Conservation (phyloP, 2,797 vertebrate genomes). For the Lutjanus campechanus region DNA sequence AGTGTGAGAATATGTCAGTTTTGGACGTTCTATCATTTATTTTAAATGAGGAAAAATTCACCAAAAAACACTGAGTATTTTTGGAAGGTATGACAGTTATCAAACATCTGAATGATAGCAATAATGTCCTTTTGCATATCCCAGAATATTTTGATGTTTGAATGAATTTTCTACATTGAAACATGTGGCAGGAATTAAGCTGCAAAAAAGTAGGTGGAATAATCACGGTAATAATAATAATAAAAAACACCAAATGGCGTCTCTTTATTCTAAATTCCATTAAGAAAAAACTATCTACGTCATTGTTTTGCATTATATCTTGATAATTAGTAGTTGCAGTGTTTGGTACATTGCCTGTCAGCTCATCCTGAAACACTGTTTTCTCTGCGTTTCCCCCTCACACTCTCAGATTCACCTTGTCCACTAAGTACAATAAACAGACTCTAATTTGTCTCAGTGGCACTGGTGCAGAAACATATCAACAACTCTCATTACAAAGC, state of each 20-base stretch:
- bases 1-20: no score
- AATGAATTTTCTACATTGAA: no score
- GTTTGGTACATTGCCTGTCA: background rate
- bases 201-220: no score
- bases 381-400: constrained; percentile 18
- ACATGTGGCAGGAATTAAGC: no score
- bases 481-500: constrained; percentile 54
- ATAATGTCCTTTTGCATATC: no score
- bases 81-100: no score
- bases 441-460: constrained; percentile 48
- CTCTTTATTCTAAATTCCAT: constrained; percentile 19
- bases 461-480: constrained; percentile 54
- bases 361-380: constrained; percentile 11
- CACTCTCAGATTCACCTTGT: constrained; percentile 42
- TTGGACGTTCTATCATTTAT: no score
- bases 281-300: background rate
- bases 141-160: no score
- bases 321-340: constrained; percentile 20
- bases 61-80: no score
- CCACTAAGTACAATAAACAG: constrained; percentile 47
- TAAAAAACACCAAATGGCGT: background rate
- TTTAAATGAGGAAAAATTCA: no score
- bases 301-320: constrained; percentile 10
- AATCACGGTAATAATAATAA: no score
- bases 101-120: no score